Conservation (phyloP, 1,140 invertebrate genomes). For the Cylas formicarius region DNA sequence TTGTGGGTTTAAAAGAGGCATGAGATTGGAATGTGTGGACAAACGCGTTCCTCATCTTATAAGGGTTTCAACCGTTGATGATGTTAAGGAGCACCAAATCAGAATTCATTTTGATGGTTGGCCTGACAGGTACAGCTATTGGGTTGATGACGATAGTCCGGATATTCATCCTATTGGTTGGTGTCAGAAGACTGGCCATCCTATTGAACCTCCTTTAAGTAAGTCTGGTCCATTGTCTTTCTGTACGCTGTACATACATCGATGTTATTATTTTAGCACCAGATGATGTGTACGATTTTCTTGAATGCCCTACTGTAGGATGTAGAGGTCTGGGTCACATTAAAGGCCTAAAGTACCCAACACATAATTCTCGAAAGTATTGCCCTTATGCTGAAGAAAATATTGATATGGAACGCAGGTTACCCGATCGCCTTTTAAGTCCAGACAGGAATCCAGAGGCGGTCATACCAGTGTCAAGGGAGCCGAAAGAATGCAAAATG, state of each 20-base stretch:
- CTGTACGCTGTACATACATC: conserved; percentile 9
- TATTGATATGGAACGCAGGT: conserved; percentile 51
- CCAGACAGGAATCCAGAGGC: conserved; percentile 35
- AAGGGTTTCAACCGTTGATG: conserved; percentile 75
- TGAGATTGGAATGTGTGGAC: conserved; percentile 90
- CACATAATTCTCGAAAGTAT: conserved; percentile 66
- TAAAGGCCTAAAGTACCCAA: conserved; percentile 65
- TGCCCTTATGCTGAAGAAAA: conserved; percentile 79
- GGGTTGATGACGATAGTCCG: conserved; percentile 83
- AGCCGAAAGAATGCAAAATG: conserved; percentile 38
- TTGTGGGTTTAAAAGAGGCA: conserved; percentile 75
- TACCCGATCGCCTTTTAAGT: conserved; percentile 49
- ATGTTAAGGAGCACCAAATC: conserved; percentile 68
- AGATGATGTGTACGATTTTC: conserved; percentile 51
- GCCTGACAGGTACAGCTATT: conserved; percentile 77
- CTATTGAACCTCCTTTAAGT: conserved; percentile 75
- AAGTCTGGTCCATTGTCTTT: conserved; percentile 36
- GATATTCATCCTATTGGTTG: conserved; percentile 89
- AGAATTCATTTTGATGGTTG: conserved; percentile 89
- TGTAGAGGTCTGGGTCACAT: conserved; percentile 75
- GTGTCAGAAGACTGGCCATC: conserved; percentile 81
- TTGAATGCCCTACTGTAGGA: conserved; percentile 65
- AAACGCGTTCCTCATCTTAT: conserved; percentile 74
- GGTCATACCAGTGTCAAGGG: conserved; percentile 39
- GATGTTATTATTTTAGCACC: conserved; percentile 42